phyloP scores from a whole-genome alignment of 1,140 invertebrate species.

The Cherax destructor region DNA sequence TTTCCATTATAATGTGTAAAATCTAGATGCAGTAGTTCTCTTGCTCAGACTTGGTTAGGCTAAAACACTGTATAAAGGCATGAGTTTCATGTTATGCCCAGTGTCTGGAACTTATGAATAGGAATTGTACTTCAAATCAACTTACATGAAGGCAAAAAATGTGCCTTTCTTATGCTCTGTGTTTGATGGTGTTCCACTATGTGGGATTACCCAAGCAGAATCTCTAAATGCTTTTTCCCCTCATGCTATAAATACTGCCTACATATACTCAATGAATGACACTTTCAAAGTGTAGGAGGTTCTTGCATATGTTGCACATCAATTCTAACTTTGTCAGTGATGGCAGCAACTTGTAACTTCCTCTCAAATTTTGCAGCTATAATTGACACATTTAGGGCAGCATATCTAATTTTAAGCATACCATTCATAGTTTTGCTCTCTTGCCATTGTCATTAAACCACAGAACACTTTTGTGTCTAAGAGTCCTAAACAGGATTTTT shows the following conservation, averaged over 20 bases:
- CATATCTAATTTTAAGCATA: neutral
- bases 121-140: constrained; percentile 17
- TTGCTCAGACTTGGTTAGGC: constrained; percentile 36
- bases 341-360: neutral
- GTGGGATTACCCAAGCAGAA: constrained; percentile 45
- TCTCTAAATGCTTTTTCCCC: constrained; percentile 13
- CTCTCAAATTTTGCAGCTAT: neutral
- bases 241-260: constrained; percentile 8
- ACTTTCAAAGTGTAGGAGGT: neutral
- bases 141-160: constrained; percentile 26
- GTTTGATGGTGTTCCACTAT: constrained; percentile 36
- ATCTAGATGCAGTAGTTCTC: constrained; percentile 6
- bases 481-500: neutral
- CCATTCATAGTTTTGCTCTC: neutral
- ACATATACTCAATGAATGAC: neutral
- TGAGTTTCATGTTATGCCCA: constrained; percentile 34
- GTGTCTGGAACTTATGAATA: constrained; percentile 15
- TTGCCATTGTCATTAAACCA: neutral
- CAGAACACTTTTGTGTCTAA: neutral
- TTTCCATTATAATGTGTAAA: constrained; percentile 17
- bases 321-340: neutral
- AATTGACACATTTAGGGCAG: neutral
- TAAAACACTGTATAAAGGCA: constrained; percentile 42
- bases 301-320: neutral
- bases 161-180: constrained; percentile 14